Base-by-base conservation (phyloP, 2,888 invertebrate genomes). In the Coremacera marginata region DNA sequence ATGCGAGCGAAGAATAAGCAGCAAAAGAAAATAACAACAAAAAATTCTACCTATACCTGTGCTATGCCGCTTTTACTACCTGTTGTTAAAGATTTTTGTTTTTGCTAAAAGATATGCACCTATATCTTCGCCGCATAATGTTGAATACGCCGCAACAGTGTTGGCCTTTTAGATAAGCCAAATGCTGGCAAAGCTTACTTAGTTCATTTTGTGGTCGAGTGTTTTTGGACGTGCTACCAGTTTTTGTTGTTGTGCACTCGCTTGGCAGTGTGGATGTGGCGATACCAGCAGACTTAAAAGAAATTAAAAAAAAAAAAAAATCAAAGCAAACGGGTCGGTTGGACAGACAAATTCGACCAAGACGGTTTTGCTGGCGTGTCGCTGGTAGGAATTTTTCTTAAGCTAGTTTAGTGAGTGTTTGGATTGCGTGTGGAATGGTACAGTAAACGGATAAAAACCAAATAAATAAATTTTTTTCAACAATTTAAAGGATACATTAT, bases 401-500 rank as follows among this genome's bases (percentile, higher is more conserved):
- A 86, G 87, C 88, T 82, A 87, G 86, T 87, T 89, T 85, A 89
- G 89, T 89, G 87, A 86, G 87, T 88, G 88, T 87, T 88, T 88
- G 88, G 88, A 89, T 88, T 88, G 88, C 89, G 88, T 86, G 83
- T 86, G 85, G 88, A 85, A 86, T 87, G 88, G 89, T 89, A 88
- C 85, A 86, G 86, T 88, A 84, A 84, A 83, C 86, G 87, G 81
- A 80, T 82, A 78, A 68, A 55, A 72, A 14, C 60, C 49, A 70
- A 62, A 74, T 16, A 31, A 57, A 60, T 37, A 72, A 62, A 60
- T 57, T n/a, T 11, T 19, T 44, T 44, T 11, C 9, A 19, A 25
- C 16, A 27, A 27, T 14, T 31, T 62, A 4, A 44, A 68, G 22
- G 22, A 22, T 22, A 68, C 49, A 19, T 7, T 68, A 9, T 34